phyloP scores from a whole-genome alignment of 2,888 invertebrate species.

The Cyclophora albipunctata region DNA sequence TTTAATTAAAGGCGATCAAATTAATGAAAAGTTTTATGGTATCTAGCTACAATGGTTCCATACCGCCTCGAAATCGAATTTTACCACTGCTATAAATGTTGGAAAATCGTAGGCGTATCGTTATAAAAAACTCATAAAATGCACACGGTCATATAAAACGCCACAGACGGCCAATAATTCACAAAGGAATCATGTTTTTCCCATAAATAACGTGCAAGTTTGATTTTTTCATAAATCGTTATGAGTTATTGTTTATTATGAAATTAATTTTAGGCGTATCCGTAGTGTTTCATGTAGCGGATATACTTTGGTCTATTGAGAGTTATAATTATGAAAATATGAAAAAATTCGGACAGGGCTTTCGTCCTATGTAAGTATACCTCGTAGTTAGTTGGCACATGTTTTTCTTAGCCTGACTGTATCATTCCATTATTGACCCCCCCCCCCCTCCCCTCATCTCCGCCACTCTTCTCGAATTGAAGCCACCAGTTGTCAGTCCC shows the following conservation, averaged over 20 bases:
- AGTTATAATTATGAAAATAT: conserved; percentile 37
- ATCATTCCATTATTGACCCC: too few relatives aligned
- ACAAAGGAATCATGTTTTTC: conserved; percentile 32
- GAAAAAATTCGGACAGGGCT: conserved; percentile 31
- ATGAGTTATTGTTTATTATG: conserved; percentile 32
- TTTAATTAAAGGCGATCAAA: too few relatives aligned
- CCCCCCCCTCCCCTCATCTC: too few relatives aligned
- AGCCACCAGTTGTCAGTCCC: too few relatives aligned
- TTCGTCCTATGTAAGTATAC: conserved; percentile 36
- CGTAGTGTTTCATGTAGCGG: conserved; percentile 19
- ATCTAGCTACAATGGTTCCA: too few relatives aligned
- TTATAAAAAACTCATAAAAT: conserved; percentile 38
- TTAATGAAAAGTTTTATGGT: too few relatives aligned
- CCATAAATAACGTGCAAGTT: conserved; percentile 25
- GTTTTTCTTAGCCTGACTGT: too few relatives aligned
- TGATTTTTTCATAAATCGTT: conserved; percentile 24
- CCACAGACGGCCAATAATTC: conserved; percentile 33
- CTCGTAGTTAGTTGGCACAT: background rate
- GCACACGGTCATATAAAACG: conserved; percentile 32
- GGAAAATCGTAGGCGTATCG: conserved; percentile 27
- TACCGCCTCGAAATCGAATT: too few relatives aligned
- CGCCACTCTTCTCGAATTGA: too few relatives aligned
- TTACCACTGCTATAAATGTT: background rate
- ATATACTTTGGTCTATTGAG: conserved; percentile 23
- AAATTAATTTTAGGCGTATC: conserved; percentile 25